Conservation (phyloP, 2,888 invertebrate genomes). For the Sepioteuthis lessoniana region DNA sequence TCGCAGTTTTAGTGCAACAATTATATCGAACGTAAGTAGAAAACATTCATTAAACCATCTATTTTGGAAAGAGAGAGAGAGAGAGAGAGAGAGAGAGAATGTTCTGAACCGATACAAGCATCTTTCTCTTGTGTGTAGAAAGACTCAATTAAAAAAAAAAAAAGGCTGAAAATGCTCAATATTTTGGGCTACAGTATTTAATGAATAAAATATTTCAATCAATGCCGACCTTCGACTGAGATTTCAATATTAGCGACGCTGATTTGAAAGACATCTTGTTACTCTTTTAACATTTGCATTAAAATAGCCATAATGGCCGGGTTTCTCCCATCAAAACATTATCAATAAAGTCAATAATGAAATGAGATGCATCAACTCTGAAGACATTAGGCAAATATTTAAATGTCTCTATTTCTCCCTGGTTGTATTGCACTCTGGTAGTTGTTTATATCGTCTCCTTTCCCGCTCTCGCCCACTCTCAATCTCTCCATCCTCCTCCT, state of each 20-base stretch:
- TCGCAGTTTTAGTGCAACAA: no score
- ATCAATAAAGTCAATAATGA: neutral
- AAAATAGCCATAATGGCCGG: neutral
- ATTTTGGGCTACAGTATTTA: neutral
- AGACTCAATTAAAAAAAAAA: no score
- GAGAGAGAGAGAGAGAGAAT: no score
- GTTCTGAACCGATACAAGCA: no score
- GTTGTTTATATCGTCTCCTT: no score
- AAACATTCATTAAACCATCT: no score
- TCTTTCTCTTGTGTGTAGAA: no score
- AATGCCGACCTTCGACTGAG: neutral
- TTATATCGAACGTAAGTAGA: no score
- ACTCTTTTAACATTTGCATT: neutral
- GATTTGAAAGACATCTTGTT: neutral
- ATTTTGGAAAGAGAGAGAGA: no score
- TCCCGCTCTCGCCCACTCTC: neutral
- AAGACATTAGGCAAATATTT: neutral
- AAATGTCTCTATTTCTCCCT: neutral
- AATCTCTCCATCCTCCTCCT: neutral
- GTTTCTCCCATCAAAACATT: no score
- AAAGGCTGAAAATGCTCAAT: neutral
- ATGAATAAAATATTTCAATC: neutral
- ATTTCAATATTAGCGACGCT: neutral
- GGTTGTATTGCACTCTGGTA: neutral
- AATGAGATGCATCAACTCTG: neutral